phyloP scores from a whole-genome alignment of 1,140 invertebrate species.

The Nephila pilipes region DNA sequence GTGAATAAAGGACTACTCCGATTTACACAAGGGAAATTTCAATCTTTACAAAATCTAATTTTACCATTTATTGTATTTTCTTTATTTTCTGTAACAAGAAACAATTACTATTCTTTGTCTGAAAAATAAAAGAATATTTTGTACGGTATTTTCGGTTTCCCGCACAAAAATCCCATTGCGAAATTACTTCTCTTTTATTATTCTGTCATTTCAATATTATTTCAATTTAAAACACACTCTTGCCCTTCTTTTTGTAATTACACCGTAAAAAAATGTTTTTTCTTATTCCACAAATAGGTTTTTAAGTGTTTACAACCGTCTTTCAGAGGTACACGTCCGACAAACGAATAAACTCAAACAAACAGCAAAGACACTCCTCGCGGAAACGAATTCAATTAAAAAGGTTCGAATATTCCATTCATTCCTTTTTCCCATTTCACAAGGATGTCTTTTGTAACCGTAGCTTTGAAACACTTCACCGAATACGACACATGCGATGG shows the following conservation, averaged over 20 bases:
- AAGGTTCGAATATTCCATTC: not conserved
- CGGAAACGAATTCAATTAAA: constrained; percentile 1
- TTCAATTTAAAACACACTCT: not conserved
- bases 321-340: not conserved
- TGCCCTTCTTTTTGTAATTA: not conserved
- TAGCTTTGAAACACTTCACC: not conserved
- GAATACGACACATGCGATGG: not conserved
- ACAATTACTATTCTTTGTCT: too few species aligned
- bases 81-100: too few species aligned
- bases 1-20: too few species aligned
- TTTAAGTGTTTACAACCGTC: not conserved
- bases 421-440: not conserved
- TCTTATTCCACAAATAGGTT: not conserved
- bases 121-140: too few species aligned
- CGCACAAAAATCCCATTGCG: too few species aligned
- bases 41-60: too few species aligned
- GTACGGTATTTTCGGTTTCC: too few species aligned
- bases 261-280: not conserved
- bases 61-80: too few species aligned
- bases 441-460: not conserved
- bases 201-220: not conserved
- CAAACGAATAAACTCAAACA: not conserved
- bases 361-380: not conserved
- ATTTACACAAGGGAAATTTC: too few species aligned
- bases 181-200: not conserved